phyloP scores from a whole-genome alignment of 1,140 invertebrate species.

The Ips nitidus region DNA sequence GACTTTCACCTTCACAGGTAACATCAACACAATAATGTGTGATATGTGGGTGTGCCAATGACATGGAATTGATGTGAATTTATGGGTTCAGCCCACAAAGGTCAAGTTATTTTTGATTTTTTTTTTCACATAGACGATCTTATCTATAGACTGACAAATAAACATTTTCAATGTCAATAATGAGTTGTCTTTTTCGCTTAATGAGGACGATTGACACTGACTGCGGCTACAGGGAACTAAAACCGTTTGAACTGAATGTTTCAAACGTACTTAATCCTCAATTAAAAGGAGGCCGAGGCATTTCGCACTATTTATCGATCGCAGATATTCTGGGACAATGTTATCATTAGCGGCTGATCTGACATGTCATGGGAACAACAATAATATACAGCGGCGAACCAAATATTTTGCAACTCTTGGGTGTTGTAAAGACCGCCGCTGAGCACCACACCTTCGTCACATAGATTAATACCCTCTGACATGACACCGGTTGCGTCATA shows the following conservation, averaged over 20 bases:
- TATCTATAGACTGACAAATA: too few relatives aligned
- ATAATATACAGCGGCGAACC: conserved; percentile 29
- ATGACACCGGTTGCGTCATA: conserved; percentile 33
- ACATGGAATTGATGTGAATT: conserved; percentile 18
- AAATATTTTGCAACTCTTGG: conserved; percentile 41
- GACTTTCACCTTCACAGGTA: conserved; percentile 25
- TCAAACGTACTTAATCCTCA: too few relatives aligned
- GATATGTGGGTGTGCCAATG: conserved; percentile 24
- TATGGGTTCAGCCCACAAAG: not conserved
- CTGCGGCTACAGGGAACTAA: too few relatives aligned
- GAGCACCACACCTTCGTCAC: conserved; percentile 39
- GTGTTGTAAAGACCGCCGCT: conserved; percentile 39
- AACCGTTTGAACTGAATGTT: too few relatives aligned
- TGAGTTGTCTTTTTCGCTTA: too few relatives aligned
- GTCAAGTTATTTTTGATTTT: too few relatives aligned
- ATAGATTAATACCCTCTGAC: conserved; percentile 43
- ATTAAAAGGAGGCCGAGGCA: too few relatives aligned
- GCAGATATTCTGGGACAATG: conserved; percentile 6
- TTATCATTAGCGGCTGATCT: conserved; percentile 24
- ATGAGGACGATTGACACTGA: too few relatives aligned
- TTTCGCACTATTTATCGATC: not conserved
- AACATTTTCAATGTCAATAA: too few relatives aligned
- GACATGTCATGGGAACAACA: conserved; percentile 38
- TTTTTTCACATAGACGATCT: too few relatives aligned
- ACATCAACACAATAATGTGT: conserved; percentile 8